Evolutionary conservation across 2,888 invertebrate genomes (phyloP).

Genomic region (Hesperia comma): DNA sequence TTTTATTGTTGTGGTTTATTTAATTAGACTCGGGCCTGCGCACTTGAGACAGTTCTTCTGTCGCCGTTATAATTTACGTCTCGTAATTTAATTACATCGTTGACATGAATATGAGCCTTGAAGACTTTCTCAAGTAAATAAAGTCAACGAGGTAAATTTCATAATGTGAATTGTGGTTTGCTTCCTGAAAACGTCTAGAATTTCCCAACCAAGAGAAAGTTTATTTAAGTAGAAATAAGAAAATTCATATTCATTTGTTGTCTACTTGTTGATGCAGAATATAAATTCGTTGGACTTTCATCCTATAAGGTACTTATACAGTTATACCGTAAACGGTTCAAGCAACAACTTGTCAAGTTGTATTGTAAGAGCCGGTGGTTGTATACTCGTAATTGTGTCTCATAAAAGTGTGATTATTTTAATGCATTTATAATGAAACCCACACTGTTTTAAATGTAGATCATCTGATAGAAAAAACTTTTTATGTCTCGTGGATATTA

Average conservation of each 20-base stretch:
- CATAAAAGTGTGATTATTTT: no score
- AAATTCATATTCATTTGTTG: no score
- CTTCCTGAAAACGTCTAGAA: constrained; percentile 2
- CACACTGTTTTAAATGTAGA: no score
- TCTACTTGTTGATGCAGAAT: no score
- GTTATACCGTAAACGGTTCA: no score
- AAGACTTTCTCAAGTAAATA: constrained; percentile 23
- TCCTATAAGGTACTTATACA: no score
- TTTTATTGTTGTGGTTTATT: constrained; percentile 22
- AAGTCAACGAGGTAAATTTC: constrained; percentile 14
- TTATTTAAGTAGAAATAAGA: neutral
- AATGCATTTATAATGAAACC: no score
- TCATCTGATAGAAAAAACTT: no score
- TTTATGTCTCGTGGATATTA: no score
- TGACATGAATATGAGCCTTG: constrained; percentile 25
- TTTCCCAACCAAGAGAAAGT: neutral
- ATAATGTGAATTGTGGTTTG: constrained; percentile 15
- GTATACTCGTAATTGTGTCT: no score
- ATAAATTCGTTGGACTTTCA: neutral
- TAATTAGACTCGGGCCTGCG: constrained; percentile 18
- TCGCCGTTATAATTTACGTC: constrained; percentile 18
- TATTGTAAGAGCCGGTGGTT: no score
- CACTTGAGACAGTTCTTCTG: constrained; percentile 21
- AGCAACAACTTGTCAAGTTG: no score
- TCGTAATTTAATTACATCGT: constrained; percentile 28